Base-by-base conservation (phyloP, 2,797 vertebrate species). In the Epinephelus malabaricus region DNA sequence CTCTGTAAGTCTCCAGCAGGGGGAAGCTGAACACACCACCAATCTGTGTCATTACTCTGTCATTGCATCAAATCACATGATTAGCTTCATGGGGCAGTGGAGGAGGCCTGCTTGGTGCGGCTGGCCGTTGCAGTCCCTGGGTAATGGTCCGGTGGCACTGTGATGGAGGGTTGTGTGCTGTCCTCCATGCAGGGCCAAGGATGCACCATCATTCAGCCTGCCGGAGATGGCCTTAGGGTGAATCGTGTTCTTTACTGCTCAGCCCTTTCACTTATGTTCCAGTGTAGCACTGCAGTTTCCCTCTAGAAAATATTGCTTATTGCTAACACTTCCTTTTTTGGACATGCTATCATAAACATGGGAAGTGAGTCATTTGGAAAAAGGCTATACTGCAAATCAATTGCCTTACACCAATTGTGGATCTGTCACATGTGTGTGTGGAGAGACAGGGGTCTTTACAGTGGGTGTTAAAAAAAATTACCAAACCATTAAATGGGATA, bases 31-130 rank as follows among this genome's bases (percentile, higher is more conserved):
- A 93, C 93, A 95, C 94, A 94, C 91, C 94, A 95, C 91, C 93
- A 93, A 94, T 95, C 93, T 93, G 94, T 95, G 93, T 94, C 94
- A 94, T 95, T 94, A 94, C 92, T 87, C 94, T 95, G 92, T 95
- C 94, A 96, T 94, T 93, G 94, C 94, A 94, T 95, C 95, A 95
- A 94, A 96, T 96, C 95, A 96, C 95, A 95, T 95, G 95, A 96
- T 96, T 96, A 96, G 93, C 95, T 95, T 93, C 95, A 92, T 89
- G 93, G 93, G 94, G 92, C 89, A 91, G 91, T 83, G 89, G 90
- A 89, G 90, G 90, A 92, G 87, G 93, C 87, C 90, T 68, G 90
- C 85, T 86, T 78, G 90, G 79, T 84, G 84, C 43, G 73, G 83
- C 76, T 86, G 81, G 89, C 89, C 84, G 89, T 87, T 85, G 92